Percentiles rank a stretch among this genome's conserved stretches.
phyloP scores from a whole-genome alignment of 2,113 vertebrate species.

The Camelus bactrianus region DNA sequence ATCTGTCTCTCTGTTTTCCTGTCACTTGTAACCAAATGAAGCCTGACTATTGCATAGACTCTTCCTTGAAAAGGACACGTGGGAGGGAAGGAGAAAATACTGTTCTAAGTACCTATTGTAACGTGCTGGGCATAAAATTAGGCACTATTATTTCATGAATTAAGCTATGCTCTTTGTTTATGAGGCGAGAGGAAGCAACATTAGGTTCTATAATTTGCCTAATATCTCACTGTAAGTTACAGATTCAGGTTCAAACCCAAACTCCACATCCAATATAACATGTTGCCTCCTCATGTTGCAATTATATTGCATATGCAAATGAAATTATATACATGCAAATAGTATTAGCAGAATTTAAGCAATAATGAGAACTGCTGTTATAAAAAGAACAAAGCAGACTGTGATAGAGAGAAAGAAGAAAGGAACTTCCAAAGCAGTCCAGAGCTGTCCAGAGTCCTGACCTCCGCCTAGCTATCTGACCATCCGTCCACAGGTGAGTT shows the following conservation, averaged over 20 bases:
- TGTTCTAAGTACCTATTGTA: not conserved
- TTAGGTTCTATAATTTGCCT: not conserved
- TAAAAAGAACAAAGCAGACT: not conserved
- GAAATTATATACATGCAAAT: not conserved
- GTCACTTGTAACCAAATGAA: not conserved
- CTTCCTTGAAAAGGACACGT: not conserved
- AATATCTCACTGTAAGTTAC: not conserved
- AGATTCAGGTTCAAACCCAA: not conserved
- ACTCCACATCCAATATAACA: not conserved
- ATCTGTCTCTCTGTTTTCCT: not conserved
- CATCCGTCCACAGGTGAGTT: not conserved
- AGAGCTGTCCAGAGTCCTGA: conserved; percentile 1
- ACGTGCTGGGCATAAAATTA: not conserved
- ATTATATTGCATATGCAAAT: not conserved
- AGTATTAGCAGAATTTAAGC: not conserved
- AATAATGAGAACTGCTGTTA: not conserved
- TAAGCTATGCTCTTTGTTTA: not conserved
- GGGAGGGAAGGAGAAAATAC: not conserved
- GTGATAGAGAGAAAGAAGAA: not conserved
- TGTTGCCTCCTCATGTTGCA: not conserved
- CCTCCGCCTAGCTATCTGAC: not conserved
- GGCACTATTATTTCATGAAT: not conserved
- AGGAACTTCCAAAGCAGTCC: not conserved
- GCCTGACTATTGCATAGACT: not conserved
- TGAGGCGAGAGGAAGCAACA: not conserved